Conservation (phyloP, 2,113 vertebrate genomes). For the Pterocles orientalis region DNA sequence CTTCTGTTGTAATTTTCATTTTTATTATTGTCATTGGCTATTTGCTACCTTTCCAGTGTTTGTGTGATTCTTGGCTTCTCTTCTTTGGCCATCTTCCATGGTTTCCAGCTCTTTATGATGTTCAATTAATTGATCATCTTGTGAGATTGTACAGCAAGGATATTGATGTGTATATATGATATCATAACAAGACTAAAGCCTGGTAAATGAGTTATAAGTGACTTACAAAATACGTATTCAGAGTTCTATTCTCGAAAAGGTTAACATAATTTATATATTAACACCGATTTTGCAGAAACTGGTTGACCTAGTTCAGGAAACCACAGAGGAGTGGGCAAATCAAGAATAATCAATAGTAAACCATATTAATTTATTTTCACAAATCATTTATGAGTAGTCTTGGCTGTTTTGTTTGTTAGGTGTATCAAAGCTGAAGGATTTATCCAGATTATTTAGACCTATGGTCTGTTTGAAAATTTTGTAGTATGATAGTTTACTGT, state of each 20-base stretch:
- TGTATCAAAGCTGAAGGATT: not conserved
- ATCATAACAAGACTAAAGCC: not conserved
- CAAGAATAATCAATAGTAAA: not conserved
- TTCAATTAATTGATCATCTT: not conserved
- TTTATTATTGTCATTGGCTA: not conserved
- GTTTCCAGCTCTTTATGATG: not conserved
- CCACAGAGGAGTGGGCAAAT: not conserved
- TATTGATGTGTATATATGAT: not conserved
- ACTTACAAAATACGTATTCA: not conserved
- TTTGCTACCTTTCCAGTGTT: not conserved
- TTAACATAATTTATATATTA: not conserved
- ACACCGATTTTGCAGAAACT: not conserved
- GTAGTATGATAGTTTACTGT: not conserved
- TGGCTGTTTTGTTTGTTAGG: not conserved
- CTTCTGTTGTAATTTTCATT: not conserved
- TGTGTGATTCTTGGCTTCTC: not conserved
- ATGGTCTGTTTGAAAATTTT: not conserved
- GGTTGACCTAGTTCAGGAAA: not conserved
- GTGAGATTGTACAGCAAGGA: not conserved
- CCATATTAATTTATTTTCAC: not conserved
- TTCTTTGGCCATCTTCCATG: not conserved
- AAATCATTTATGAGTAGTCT: not conserved
- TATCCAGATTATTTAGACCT: not conserved
- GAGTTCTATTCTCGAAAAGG: not conserved
- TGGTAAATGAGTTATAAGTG: not conserved